These are phyloP conservation scores for Mermis nigrescens DNA, from an alignment of 2,888 invertebrate genomes.

Conservation along the genomic window DNA sequence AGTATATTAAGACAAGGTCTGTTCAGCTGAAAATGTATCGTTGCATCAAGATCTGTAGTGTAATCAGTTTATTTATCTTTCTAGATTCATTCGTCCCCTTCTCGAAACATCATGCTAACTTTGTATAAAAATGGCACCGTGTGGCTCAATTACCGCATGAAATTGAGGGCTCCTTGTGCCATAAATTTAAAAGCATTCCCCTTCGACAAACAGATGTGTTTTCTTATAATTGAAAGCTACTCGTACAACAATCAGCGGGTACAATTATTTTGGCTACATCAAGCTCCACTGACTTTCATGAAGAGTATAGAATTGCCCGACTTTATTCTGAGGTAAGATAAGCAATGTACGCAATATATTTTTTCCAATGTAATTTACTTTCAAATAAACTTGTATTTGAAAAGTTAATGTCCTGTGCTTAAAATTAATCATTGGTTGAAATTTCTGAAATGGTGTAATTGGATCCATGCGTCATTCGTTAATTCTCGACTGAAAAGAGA, in stretches of 20 bases:
- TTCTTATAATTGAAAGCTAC: constrained; percentile 12
- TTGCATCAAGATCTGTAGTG: neutral
- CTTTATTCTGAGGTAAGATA: constrained; percentile 11
- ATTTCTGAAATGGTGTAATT: no score
- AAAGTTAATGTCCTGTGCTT: no score
- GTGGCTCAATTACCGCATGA: constrained; percentile 8
- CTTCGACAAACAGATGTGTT: constrained; percentile 12
- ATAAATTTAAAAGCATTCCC: constrained; percentile 12
- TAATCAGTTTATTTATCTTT: neutral
- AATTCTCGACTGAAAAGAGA: no score
- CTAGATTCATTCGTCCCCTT: constrained; percentile 10
- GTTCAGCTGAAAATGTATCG: no score
- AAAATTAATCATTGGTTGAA: no score
- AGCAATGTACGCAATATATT: no score
- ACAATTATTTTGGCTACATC: neutral
- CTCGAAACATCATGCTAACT: constrained; percentile 5
- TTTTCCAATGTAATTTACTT: no score
- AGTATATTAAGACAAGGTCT: no score
- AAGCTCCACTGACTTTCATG: constrained; percentile 6
- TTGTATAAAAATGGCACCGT: constrained; percentile 10
- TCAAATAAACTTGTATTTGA: no score
- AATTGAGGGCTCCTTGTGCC: constrained; percentile 11
- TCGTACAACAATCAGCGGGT: constrained; percentile 10
- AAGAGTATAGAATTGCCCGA: constrained; percentile 11
- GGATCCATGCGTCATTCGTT: no score